phyloP scores from a whole-genome alignment of 2,113 vertebrate species.

The Butorides virescens region DNA sequence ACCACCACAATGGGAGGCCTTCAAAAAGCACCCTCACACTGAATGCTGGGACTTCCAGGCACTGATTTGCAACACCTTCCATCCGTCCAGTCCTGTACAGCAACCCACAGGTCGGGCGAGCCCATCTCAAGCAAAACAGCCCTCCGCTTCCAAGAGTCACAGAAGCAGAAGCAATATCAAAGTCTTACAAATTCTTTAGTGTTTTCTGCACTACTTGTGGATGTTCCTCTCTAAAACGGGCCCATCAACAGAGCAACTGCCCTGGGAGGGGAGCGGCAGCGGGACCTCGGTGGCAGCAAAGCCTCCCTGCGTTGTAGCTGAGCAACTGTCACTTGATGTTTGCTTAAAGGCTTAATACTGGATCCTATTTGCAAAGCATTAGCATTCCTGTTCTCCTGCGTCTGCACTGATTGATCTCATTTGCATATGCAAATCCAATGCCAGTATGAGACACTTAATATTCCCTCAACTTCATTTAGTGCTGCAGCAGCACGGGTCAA shows the following conservation, averaged over 20 bases:
- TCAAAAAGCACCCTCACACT: fast-evolving
- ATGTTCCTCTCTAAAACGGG: fast-evolving
- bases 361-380: conserved; percentile 9
- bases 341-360: not conserved
- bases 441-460: conserved; percentile 63
- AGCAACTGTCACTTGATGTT: not conserved
- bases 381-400: conserved; percentile 38
- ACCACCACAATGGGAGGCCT: not conserved
- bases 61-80: not conserved
- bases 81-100: not conserved
- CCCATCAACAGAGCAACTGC: not conserved
- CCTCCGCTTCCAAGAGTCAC: not conserved
- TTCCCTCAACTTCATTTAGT: conserved; percentile 56
- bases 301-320: fast-evolving
- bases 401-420: conserved; percentile 69
- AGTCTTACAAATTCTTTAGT: fast-evolving
- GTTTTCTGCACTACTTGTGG: not conserved
- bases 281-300: not conserved
- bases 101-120: not conserved
- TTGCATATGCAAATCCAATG: conserved; percentile 72
- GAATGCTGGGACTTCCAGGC: not conserved
- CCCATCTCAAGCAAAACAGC: not conserved
- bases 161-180: fast-evolving
- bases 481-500: conserved; percentile 59
- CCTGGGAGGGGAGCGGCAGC: fast-evolving